Conservation (phyloP, 1,140 invertebrate species). For the Ceratoteleas bidentatus region DNA sequence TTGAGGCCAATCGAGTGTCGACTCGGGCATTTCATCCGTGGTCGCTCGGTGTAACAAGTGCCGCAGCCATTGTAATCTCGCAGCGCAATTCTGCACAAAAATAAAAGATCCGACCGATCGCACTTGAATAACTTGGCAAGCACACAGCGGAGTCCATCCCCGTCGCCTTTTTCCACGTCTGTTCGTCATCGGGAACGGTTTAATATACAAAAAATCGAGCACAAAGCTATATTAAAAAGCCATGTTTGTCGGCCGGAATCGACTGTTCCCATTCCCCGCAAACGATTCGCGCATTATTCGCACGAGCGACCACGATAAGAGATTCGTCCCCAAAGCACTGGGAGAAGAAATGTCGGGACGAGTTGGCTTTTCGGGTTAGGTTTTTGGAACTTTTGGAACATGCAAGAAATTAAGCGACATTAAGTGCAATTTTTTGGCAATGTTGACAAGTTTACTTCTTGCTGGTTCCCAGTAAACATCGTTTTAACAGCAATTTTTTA, state of each 20-base stretch:
- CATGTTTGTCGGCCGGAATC: conserved; percentile 53
- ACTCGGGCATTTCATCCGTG: conserved; percentile 56
- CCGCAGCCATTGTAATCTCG: conserved; percentile 53
- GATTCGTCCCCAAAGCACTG: conserved; percentile 8
- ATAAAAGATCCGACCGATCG: conserved; percentile 59
- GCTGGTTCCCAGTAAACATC: too few relatives aligned
- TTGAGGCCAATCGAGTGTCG: conserved; percentile 70
- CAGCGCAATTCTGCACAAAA: conserved; percentile 63
- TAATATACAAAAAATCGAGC: conserved; percentile 55
- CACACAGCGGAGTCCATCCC: conserved; percentile 41
- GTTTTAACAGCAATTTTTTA: too few relatives aligned
- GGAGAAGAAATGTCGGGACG: conserved; percentile 2
- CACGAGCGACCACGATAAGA: conserved; percentile 57
- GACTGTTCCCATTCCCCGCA: conserved; percentile 26
- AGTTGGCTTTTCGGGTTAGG: neutral
- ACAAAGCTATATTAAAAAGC: conserved; percentile 64
- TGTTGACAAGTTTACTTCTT: too few relatives aligned
- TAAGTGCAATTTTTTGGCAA: neutral
- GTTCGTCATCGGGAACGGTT: conserved; percentile 42
- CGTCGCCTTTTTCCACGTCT: conserved; percentile 57
- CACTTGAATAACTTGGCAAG: conserved; percentile 61
- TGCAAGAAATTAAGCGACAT: neutral
- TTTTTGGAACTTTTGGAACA: conserved; percentile 1
- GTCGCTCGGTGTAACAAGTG: conserved; percentile 60
- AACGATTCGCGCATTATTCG: conserved; percentile 55